These are phyloP conservation scores for Lethenteron reissneri DNA, from an alignment of 2,113 vertebrate species.

Conservation along the genomic window DNA sequence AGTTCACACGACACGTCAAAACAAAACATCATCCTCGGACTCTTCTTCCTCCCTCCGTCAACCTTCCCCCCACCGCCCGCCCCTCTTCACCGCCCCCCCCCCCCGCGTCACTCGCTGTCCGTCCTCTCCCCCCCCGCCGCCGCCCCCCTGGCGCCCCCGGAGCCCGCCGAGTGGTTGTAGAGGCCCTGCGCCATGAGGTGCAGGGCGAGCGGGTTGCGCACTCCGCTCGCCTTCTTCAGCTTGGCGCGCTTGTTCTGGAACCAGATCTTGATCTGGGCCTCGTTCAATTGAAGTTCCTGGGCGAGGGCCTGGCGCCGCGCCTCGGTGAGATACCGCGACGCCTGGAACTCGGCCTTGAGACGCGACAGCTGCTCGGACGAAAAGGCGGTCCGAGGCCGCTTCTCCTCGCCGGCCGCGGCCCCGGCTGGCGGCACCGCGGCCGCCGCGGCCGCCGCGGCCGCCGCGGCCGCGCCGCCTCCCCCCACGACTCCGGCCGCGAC, in stretches of 20 bases:
- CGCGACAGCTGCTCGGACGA: slow-evolving; percentile 69
- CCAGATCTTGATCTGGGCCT: slow-evolving; percentile 89
- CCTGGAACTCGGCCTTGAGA: slow-evolving; percentile 67
- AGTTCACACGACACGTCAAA: no score
- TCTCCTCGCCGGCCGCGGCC: slow-evolving; percentile 63
- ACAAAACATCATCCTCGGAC: no score
- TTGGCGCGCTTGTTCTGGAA: slow-evolving; percentile 85
- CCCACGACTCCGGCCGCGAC: no score
- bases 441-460: no score
- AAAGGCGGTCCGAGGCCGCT: slow-evolving; percentile 69
- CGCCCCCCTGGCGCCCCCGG: no score
- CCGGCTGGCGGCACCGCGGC: no score
- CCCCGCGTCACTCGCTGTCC: slow-evolving; percentile 42
- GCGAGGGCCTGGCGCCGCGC: slow-evolving; percentile 63
- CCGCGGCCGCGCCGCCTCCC: no score
- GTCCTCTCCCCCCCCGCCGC: slow-evolving; percentile 72
- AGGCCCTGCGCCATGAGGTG: slow-evolving; percentile 83
- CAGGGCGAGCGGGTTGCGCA: slow-evolving; percentile 51
- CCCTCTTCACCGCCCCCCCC: no score
- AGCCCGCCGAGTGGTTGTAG: slow-evolving; percentile 53
- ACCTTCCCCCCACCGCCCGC: no score
- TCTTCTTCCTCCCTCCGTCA: no score
- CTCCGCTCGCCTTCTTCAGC: slow-evolving; percentile 62
- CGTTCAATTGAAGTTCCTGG: slow-evolving; percentile 61
- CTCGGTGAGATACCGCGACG: slow-evolving; percentile 68